A percentile compares a stretch with the other conserved stretches of the same genome.
Evolutionary conservation across 2,888 invertebrate genomes (phyloP).

Genomic region (Diadegma fenestrale): DNA sequence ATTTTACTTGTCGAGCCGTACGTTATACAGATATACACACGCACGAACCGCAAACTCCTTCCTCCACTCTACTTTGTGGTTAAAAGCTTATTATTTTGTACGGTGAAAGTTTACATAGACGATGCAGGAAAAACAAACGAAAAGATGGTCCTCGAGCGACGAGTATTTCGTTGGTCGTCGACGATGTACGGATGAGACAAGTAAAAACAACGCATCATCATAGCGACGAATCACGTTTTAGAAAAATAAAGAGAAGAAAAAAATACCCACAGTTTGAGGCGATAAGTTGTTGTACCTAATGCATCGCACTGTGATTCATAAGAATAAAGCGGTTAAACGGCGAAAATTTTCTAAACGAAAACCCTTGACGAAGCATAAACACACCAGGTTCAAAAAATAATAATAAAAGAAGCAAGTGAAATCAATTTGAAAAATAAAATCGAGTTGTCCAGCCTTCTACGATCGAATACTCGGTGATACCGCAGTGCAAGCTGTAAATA

Average conservation of each 20-base stretch:
- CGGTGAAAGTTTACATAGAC: conserved; percentile 59
- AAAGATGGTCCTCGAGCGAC: conserved; percentile 25
- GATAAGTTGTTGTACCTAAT: conserved; percentile 69
- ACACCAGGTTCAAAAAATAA: conserved; percentile 5
- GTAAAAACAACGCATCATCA: conserved; percentile 49
- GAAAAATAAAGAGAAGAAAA: conserved; percentile 24
- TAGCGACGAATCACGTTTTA: conserved; percentile 49
- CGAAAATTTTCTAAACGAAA: conserved; percentile 56
- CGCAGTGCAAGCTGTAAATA: conserved; percentile 68
- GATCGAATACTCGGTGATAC: conserved; percentile 62
- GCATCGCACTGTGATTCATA: conserved; percentile 70
- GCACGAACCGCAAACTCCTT: conserved; percentile 17
- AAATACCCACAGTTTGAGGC: conserved; percentile 61
- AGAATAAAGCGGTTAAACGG: conserved; percentile 55
- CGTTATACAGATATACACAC: conserved; percentile 46
- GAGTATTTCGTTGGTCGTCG: conserved; percentile 50
- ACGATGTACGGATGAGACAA: conserved; percentile 50
- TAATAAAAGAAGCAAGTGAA: conserved; percentile 14
- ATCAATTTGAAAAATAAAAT: conserved; percentile 16
- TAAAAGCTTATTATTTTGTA: conserved; percentile 65
- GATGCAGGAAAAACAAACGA: conserved; percentile 16
- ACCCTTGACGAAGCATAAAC: conserved; percentile 17
- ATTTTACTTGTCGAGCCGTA: conserved; percentile 57
- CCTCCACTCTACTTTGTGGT: conserved; percentile 16
- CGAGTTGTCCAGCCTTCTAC: conserved; percentile 63